phyloP scores from a whole-genome alignment of 2,113 vertebrate species.

The Callipepla squamata region DNA sequence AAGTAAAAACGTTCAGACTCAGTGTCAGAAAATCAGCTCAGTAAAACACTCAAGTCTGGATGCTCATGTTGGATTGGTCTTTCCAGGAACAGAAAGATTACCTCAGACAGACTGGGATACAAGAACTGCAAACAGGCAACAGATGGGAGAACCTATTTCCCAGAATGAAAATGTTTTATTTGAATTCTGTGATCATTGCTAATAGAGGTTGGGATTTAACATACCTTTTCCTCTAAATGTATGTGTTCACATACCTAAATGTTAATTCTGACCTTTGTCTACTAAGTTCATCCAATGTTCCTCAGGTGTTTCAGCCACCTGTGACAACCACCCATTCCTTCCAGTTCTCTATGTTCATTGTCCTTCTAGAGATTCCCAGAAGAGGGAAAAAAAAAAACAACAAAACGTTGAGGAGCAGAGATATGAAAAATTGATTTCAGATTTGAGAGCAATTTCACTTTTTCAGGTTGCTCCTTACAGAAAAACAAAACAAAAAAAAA shows the following conservation, averaged over 20 bases:
- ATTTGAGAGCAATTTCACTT: not conserved
- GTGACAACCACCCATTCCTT: slow-evolving; percentile 20
- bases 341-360: not conserved
- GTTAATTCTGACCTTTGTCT: slow-evolving; percentile 71
- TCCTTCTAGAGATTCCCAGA: not conserved
- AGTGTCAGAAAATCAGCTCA: not conserved
- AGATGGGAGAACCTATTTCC: not conserved
- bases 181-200: slow-evolving; percentile 45
- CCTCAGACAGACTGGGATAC: not conserved
- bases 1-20: slow-evolving; percentile 4
- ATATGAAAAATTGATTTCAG: not conserved
- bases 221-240: slow-evolving; percentile 36
- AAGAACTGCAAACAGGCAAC: not conserved
- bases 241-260: slow-evolving; percentile 58
- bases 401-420: not conserved
- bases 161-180: slow-evolving; percentile 7
- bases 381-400: not conserved
- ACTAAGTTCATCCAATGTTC: slow-evolving; percentile 51
- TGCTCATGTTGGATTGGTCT: not conserved
- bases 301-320: slow-evolving; percentile 42
- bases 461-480: not conserved
- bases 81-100: not conserved
- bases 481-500: rapidly evolving
- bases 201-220: slow-evolving; percentile 53
- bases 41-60: not conserved